These are phyloP conservation scores for Yasuhikotakia modesta DNA, from an alignment of 2,797 vertebrate genomes.

Conservation along the genomic window DNA sequence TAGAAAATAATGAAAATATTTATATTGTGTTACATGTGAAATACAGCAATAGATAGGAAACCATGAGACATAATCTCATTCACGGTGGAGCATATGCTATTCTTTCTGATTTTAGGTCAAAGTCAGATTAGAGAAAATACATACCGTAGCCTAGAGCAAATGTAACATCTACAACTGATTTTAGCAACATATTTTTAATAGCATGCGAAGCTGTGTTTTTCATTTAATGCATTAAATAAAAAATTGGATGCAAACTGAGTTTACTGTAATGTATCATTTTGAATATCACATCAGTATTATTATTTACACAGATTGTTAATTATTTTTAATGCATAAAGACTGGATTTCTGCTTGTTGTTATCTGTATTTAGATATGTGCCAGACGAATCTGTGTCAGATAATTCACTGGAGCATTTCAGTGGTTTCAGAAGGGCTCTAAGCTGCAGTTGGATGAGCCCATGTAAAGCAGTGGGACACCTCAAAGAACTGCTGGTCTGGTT, in stretches of 20 bases:
- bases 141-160: not conserved
- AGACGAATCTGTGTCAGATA: not conserved
- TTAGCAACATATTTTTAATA: not conserved
- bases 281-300: not conserved
- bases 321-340: not conserved
- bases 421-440: not conserved
- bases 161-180: not conserved
- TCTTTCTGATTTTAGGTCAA: constrained; percentile 33
- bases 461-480: constrained; percentile 34
- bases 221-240: not conserved
- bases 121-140: constrained; percentile 29
- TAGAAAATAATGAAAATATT: not conserved
- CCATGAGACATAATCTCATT: not conserved
- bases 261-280: not conserved
- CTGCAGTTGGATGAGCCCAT: constrained; percentile 31
- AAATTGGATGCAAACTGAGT: not conserved
- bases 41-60: not conserved
- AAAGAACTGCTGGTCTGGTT: constrained; percentile 21
- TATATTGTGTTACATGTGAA: not conserved
- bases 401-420: not conserved
- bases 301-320: no score
- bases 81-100: not conserved
- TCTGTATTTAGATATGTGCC: not conserved
- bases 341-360: not conserved
- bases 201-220: not conserved